Conservation (phyloP, 2,113 vertebrate species). For the Ariopsis seemanni region DNA sequence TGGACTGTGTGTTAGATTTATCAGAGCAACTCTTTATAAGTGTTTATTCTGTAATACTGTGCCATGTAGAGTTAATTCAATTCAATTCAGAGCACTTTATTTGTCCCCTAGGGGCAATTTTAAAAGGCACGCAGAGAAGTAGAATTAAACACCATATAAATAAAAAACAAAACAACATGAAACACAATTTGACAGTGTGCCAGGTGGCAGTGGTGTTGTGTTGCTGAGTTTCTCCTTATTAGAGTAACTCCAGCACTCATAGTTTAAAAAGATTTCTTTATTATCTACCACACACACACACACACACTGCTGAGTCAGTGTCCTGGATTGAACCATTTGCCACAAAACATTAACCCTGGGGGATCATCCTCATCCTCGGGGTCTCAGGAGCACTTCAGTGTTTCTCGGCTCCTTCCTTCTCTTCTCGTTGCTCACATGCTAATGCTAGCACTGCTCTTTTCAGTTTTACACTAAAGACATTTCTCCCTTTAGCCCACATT, state of each 20-base stretch:
- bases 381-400: too few species aligned
- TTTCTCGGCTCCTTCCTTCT: neutral
- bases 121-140: too few species aligned
- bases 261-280: neutral
- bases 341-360: neutral
- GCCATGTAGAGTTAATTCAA: accelerated
- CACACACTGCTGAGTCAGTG: neutral
- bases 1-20: neutral
- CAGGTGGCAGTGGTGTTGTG: neutral
- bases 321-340: neutral
- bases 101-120: too few species aligned
- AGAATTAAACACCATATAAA: too few species aligned
- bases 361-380: neutral
- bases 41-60: neutral
- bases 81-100: too few species aligned
- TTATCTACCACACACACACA: accelerated
- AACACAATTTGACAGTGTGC: too few species aligned
- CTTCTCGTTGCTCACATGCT: neutral
- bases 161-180: too few species aligned
- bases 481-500: neutral
- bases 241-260: neutral
- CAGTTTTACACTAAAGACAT: neutral
- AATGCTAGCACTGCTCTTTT: neutral
- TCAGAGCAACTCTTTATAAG: neutral
- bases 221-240: neutral